These are phyloP conservation scores for Drosophila nr. perissopoda DNA, from an alignment of 2,888 invertebrate species.

Conservation along the genomic window DNA sequence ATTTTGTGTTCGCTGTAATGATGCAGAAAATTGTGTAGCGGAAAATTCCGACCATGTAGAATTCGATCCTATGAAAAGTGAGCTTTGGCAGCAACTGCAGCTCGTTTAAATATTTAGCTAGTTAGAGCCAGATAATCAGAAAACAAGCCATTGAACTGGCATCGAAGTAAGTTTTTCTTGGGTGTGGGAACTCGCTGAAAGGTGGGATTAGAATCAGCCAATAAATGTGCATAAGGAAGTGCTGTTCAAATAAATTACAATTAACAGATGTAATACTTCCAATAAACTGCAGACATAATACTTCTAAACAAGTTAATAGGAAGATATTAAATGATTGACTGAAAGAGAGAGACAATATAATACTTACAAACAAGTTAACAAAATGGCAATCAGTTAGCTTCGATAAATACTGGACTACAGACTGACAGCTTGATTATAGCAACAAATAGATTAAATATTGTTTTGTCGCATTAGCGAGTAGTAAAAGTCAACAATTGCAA, in stretches of 20 bases:
- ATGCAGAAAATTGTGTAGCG: slow-evolving; percentile 66
- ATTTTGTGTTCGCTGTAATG: slow-evolving; percentile 59
- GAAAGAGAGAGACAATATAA: too few relatives aligned
- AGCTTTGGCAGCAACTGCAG: slow-evolving; percentile 13
- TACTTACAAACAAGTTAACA: too few relatives aligned
- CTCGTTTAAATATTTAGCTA: slow-evolving; percentile 53
- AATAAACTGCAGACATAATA: neutral
- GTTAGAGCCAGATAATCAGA: slow-evolving; percentile 19
- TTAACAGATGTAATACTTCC: too few relatives aligned
- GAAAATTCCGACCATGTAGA: slow-evolving; percentile 37
- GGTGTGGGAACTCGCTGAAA: slow-evolving; percentile 14
- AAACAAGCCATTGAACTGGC: slow-evolving; percentile 46
- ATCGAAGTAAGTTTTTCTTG: slow-evolving; percentile 10
- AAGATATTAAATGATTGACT: neutral
- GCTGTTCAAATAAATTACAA: neutral
- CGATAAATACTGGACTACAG: neutral
- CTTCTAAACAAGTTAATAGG: neutral
- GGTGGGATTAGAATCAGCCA: slow-evolving; percentile 12
- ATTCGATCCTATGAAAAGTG: slow-evolving; percentile 22
- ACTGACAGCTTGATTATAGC: neutral
- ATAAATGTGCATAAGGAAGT: neutral
- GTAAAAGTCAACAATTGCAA: slow-evolving; percentile 28
- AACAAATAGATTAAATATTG: neutral
- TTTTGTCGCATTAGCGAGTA: neutral
- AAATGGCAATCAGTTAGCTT: neutral